These are phyloP conservation scores for Hypotaenidia philippensis DNA, from an alignment of 2,797 vertebrate genomes.

Conservation along the genomic window DNA sequence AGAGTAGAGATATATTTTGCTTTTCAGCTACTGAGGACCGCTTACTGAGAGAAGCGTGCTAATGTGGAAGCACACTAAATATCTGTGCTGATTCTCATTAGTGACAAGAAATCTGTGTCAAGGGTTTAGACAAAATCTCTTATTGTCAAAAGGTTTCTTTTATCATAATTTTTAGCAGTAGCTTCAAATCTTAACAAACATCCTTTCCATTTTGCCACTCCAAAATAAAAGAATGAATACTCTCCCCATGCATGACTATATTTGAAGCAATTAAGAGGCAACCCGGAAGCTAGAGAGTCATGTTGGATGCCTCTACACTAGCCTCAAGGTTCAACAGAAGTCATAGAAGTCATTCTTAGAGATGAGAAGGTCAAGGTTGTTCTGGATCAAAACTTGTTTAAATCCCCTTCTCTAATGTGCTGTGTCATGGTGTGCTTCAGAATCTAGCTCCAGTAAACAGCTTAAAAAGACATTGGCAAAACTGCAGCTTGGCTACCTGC, in stretches of 20 bases:
- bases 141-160: background rate
- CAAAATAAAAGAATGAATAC: background rate
- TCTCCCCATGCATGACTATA: background rate
- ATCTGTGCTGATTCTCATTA: background rate
- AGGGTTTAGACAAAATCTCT: background rate
- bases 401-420: background rate
- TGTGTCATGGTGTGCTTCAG: background rate
- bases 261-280: background rate
- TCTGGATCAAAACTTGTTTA: background rate
- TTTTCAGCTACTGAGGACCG: background rate
- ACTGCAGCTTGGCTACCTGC: background rate
- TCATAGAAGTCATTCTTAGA: background rate
- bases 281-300: background rate
- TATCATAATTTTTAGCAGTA: background rate
- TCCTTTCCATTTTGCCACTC: background rate
- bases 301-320: background rate
- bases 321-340: background rate
- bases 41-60: background rate
- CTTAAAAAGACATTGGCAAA: background rate
- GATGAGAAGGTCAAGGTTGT: background rate
- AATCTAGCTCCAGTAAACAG: background rate
- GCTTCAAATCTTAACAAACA: background rate
- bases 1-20: background rate
- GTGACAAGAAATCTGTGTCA: background rate
- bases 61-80: background rate